Evolutionary conservation across 2,113 vertebrate genomes (phyloP), one percentile per base, ranked within the genome.

Genomic region (Rhegmatorhina hoffmannsi): DNA sequence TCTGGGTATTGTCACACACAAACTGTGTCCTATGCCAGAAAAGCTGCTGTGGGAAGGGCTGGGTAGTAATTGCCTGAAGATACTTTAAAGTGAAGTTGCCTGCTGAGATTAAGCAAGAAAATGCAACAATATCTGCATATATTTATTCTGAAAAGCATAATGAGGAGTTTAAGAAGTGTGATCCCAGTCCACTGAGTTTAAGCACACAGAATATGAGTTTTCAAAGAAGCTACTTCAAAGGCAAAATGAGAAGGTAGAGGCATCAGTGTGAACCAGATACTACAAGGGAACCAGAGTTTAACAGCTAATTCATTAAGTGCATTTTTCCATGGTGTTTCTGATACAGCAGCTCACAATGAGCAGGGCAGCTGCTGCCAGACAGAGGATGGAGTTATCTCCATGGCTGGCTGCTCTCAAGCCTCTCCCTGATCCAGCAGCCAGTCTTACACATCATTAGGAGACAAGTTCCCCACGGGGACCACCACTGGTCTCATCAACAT

Each of bases 11-110:
- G 81, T 89, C 77, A 75, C 9, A 9, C 1, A 5, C 58, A 31
- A 89, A 77, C 67, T 68, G 31, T 33, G 69, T 70, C 77, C 85
- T 11, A 0, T n/a, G 89, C 55, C 92, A 89, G 86, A 76, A 87
- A 88, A 58, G 40, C 72, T 94, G 82, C 85, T 26, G 46, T 69
- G 68, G 81, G 63, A 76, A 89, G 79, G 83, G 31, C 46, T 84
- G 67, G 43, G n/a, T 38, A 62, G 76, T 97, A 94, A 96, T 98
- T 98, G 95, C 94, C 82, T 95, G 92, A 75, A 97, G 90, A 90
- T 82, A 50, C 96, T 97, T 95, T 88, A 82, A 96, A 82, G 91
- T 84, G 81, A 84, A 52, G 83, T 26, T 59, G 18, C 96, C 95
- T 97, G 95, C 91, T 90, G 95, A 95, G 95, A 96, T 84, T 59